Conservation (phyloP, 2,797 vertebrate genomes). For the Leuciscus waleckii region DNA sequence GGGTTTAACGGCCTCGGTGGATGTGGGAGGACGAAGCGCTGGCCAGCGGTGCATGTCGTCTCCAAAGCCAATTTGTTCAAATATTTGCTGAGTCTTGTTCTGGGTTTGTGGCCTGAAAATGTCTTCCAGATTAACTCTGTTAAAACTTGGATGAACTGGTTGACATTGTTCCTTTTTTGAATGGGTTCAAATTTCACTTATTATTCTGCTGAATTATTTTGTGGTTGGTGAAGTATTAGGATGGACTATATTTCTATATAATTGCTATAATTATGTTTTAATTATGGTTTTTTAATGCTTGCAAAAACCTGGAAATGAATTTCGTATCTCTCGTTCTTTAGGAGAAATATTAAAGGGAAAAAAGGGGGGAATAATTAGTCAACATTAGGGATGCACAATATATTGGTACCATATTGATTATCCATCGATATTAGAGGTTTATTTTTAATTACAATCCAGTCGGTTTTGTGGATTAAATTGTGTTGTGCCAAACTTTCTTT, state of each 20-base stretch:
- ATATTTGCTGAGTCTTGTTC: conserved; percentile 58
- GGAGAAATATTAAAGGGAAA: neutral
- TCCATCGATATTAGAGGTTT: neutral
- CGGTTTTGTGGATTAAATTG: neutral
- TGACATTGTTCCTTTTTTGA: conserved; percentile 35
- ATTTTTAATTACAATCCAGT: neutral
- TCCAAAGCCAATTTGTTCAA: conserved; percentile 41
- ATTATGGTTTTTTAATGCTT: neutral
- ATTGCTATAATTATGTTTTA: neutral
- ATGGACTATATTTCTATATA: neutral
- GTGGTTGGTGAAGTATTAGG: neutral
- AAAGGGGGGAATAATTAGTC: neutral
- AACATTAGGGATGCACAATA: neutral
- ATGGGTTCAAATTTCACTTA: neutral
- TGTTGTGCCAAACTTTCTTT: neutral
- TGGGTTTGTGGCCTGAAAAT: conserved; percentile 63
- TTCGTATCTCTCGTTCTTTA: neutral
- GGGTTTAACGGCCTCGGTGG: neutral
- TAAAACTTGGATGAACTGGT: conserved; percentile 47
- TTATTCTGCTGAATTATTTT: neutral
- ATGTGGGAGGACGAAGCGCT: conserved; percentile 4
- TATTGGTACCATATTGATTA: neutral
- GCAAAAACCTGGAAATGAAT: neutral
- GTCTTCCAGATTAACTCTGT: conserved; percentile 54
- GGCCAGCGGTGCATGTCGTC: conserved; percentile 32